Conservation (phyloP, 2,888 invertebrate genomes). For the Orthosia gothica region DNA sequence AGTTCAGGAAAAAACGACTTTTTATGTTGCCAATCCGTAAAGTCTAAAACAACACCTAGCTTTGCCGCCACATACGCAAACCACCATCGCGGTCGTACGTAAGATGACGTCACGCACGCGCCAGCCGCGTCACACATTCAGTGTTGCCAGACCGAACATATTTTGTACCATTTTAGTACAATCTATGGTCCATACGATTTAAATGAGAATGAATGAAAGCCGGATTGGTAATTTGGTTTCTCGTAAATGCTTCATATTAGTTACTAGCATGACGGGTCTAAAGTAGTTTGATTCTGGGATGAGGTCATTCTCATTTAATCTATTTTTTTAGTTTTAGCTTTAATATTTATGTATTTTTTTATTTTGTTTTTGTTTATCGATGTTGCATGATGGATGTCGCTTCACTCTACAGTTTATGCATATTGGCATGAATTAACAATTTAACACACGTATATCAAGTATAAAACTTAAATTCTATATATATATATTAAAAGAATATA, state of each 20-base stretch:
- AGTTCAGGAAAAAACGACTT: background rate
- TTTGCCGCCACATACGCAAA: constrained; percentile 33
- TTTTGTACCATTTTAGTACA: constrained; percentile 49
- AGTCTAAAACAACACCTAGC: background rate
- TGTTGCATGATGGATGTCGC: constrained; percentile 90
- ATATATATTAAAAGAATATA: constrained; percentile 55
- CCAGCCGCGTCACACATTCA: constrained; percentile 62
- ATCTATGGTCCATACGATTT: constrained; percentile 80
- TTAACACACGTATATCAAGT: constrained; percentile 66
- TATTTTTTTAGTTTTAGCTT: constrained; percentile 71
- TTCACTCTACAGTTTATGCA: constrained; percentile 82
- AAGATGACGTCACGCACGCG: constrained; percentile 63
- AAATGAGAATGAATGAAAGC: constrained; percentile 87
- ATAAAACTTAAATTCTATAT: constrained; percentile 52
- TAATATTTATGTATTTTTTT: constrained; percentile 75
- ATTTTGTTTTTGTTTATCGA: constrained; percentile 77
- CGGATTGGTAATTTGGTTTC: constrained; percentile 51
- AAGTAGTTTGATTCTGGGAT: constrained; percentile 75
- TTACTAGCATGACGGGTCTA: constrained; percentile 73
- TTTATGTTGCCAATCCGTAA: constrained; percentile 20
- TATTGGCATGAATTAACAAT: constrained; percentile 84
- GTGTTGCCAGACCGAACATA: constrained; percentile 58
- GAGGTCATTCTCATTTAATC: constrained; percentile 90
- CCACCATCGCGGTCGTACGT: constrained; percentile 61
- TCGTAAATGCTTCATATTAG: constrained; percentile 65